phyloP scores from a whole-genome alignment of 2,113 vertebrate genomes.

The Myrmecobius fasciatus region DNA sequence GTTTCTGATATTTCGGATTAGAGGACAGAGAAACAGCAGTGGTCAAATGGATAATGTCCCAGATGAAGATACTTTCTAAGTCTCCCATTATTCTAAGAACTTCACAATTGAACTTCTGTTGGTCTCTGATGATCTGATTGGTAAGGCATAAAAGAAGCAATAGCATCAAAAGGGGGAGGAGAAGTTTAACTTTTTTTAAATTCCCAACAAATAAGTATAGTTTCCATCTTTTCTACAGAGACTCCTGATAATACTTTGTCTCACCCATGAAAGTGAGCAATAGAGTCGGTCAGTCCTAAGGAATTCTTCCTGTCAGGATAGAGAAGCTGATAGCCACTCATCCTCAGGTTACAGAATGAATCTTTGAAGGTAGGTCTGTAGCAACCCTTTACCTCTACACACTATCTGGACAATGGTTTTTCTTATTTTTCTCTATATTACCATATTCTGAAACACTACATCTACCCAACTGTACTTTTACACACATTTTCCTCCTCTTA shows the following conservation, averaged over 20 bases:
- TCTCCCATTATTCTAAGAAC: background rate
- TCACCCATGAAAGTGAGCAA: too few species aligned
- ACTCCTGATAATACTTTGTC: background rate
- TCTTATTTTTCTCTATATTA: background rate
- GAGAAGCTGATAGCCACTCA: background rate
- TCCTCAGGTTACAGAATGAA: background rate
- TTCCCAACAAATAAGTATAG: background rate
- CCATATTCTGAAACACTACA: background rate
- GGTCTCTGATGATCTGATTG: background rate
- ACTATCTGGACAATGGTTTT: background rate
- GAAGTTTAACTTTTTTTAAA: background rate
- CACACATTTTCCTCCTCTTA: background rate
- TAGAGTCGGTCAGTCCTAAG: background rate
- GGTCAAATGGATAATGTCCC: background rate
- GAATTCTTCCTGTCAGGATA: background rate
- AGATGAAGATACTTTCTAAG: background rate
- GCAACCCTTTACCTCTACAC: background rate
- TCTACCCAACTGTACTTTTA: background rate
- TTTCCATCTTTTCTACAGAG: background rate
- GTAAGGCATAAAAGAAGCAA: background rate
- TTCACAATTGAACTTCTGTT: background rate
- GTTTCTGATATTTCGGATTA: background rate
- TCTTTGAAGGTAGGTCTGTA: background rate
- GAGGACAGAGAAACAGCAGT: background rate
- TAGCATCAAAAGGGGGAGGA: background rate